Conservation (phyloP, 2,797 vertebrate genomes). For the Amniataba percoides region DNA sequence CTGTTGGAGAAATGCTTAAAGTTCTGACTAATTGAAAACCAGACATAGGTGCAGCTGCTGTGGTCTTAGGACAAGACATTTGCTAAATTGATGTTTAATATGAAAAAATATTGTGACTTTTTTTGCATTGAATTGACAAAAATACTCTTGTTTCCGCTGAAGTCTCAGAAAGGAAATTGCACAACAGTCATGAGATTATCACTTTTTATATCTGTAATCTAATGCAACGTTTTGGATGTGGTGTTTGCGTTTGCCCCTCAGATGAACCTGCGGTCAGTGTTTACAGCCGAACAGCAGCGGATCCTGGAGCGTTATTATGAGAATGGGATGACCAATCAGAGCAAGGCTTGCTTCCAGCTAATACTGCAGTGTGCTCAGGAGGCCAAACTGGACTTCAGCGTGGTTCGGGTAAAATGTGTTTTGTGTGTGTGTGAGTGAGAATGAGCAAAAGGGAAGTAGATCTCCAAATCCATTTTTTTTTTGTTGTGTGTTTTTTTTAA, state of each 20-base stretch:
- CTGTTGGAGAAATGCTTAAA: neutral
- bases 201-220: neutral
- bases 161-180: neutral
- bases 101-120: neutral
- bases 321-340: constrained; percentile 99
- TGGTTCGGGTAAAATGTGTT: constrained; percentile 91
- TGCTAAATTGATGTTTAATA: neutral
- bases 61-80: neutral
- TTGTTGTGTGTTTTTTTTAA: neutral
- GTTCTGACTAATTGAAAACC: neutral
- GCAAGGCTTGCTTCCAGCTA: constrained; percentile 99
- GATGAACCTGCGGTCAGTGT: constrained; percentile 99
- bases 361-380: constrained; percentile 99
- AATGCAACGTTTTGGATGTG: neutral
- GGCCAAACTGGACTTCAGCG: constrained; percentile 99
- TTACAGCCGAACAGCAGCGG: constrained; percentile 97
- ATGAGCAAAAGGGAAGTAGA: neutral
- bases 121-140: neutral
- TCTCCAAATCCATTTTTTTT: neutral
- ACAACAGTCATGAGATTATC: neutral
- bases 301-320: constrained; percentile 99
- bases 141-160: neutral
- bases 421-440: constrained; percentile 16
- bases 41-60: neutral
- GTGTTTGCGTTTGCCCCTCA: constrained; percentile 75